Evolutionary conservation across 2,113 vertebrate species (phyloP), one percentile per base, ranked within the genome.

Genomic region (Scalopus aquaticus): DNA sequence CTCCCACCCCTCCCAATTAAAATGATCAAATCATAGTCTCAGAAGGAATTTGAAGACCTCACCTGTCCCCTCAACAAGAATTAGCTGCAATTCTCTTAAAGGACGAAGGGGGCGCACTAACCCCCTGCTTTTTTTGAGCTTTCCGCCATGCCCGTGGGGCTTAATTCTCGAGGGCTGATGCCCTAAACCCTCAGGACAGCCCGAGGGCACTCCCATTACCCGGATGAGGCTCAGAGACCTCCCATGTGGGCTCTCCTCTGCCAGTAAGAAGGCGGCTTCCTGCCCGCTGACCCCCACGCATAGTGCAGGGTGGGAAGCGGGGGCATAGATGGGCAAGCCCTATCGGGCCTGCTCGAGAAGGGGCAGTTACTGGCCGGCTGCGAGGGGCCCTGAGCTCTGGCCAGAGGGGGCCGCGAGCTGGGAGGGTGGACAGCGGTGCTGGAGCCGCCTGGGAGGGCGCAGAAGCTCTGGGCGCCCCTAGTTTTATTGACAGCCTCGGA

Each of bases 121-220:
- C 24, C 11, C 7, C 46, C 3, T 9, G 49, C 49, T 37, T 46
- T 84, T 51, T 73, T 17, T 15, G 1, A 2, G 26, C 1, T 1
- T 0, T 22, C 37, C 44, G 6, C 17, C 26, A 20, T 76, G 9
- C 58, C 4, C 30, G 1, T 9, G 44, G 65, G 5, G 13, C 12
- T 3, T 20, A 0, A 2, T 0, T 69, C 26, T 20, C 35, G 3
- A 2, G 17, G 0, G 5, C 30, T 37, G 0, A 13, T 22, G 74
- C 9, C 5, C 11, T 51, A 37, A 37, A 42, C 19, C 28, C 17
- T 58, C 5, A 13, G 0, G 6, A 26, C 42, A 64, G 22, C 70
- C 9, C 1, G 19, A 4, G 46, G 46, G 11, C 46, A 49, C 2
- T 12, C 10, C 46, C 46, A 49, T 49, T 12, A 49, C 10, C 46